Evolutionary conservation across 2,888 invertebrate genomes (phyloP), one percentile per base, ranked within the genome.

Genomic region (Latrodectus hesperus): DNA sequence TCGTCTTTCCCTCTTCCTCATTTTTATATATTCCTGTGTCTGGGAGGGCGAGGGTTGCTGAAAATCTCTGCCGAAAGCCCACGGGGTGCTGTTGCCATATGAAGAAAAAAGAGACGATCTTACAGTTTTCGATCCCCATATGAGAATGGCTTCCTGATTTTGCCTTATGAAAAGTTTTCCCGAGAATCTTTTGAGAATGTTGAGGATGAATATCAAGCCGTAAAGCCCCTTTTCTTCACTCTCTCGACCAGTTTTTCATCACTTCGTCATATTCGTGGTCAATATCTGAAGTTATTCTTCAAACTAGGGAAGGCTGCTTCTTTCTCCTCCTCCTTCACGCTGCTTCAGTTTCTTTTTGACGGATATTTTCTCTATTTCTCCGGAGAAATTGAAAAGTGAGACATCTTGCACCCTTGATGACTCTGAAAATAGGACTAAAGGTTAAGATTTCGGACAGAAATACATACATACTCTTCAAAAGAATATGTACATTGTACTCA

Each of bases 231-330:
- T 17, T 12, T 55, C 53, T 73, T 73, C 52, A 68, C 67, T 10
- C 12, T n/a, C 12, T 12, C 17, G 5, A 10, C 68, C 11, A 73
- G 55, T 52, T 77, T 68, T 75, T 72, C 86, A 73, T 87, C 86
- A 87, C 55, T 87, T 80, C 68, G 75, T 87, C 86, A 87, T 82
- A 55, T 87, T 87, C 86, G 55, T 53, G 77, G 77, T 77, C 86
- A 87, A 87, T 87, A 87, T 81, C 38, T 26, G 55, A 67, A 55
- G 53, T 49, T 65, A 82, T 81, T 81, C 81, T 81, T 87, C 81
- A 87, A 38, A 17, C 72, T 73, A 22, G 53, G 22, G 26, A 55
- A n/a, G 26, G 38, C 26, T 71, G 38, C 26, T 71, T 71, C n/a
- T 12, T 16, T 38, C n/a, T 51, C 71, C 16, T 38, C 22, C 9